A percentile compares a stretch with the other conserved stretches of the same genome.
Conservation (phyloP, 1,140 invertebrate species). For the Aporrectodea caliginosa region DNA sequence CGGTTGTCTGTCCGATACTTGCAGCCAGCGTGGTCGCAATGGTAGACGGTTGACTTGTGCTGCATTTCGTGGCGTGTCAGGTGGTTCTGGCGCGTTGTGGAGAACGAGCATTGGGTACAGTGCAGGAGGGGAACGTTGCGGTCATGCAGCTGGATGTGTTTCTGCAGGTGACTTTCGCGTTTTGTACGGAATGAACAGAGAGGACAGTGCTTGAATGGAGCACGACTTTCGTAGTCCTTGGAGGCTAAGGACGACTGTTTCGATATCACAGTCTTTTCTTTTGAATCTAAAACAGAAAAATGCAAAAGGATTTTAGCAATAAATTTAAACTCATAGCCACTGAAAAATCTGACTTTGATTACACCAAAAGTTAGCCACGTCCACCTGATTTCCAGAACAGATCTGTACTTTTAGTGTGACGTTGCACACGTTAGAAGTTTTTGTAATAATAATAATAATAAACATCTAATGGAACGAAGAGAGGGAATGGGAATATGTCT, state of each 20-base stretch:
- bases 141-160: conserved; percentile 50
- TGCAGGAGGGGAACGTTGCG: conserved; percentile 40
- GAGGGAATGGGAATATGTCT: too few species aligned
- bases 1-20: conserved; percentile 15
- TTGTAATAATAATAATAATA: not conserved
- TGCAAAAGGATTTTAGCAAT: too few species aligned
- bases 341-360: not conserved
- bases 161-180: conserved; percentile 50
- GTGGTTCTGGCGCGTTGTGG: conserved; percentile 46
- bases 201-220: conserved; percentile 51
- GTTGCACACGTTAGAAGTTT: not conserved
- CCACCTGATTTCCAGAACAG: not conserved
- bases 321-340: not conserved
- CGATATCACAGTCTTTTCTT: not conserved
- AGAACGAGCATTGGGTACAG: conserved; percentile 51
- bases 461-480: too few species aligned
- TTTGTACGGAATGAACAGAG: conserved; percentile 55
- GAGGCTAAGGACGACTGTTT: not conserved
- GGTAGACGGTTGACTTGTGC: conserved; percentile 42
- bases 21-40: conserved; percentile 18
- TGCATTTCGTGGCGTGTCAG: conserved; percentile 48
- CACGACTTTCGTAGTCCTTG: conserved; percentile 42
- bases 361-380: not conserved
- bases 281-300: too few species aligned
- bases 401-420: not conserved